Conservation (phyloP, 2,113 vertebrate genomes). For the Dicerorhinus sumatrensis region DNA sequence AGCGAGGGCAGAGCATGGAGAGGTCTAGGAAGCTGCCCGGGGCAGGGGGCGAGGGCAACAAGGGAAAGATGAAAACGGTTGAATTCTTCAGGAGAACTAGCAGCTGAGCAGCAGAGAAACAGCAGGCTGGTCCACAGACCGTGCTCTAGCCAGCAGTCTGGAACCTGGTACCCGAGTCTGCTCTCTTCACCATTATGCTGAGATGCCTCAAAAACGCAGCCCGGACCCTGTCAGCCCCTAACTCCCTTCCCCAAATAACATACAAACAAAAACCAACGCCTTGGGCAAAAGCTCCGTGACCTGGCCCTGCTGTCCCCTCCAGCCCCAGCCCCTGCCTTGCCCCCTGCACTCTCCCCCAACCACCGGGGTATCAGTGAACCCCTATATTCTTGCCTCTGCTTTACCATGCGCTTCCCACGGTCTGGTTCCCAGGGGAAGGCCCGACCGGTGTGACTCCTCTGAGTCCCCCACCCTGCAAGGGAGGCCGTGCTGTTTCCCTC, state of each 20-base stretch:
- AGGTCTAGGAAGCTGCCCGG: no score
- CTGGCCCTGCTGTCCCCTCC: fast-evolving
- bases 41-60: no score
- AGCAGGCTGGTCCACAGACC: no score
- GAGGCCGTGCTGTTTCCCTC: not conserved
- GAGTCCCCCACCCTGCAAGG: not conserved
- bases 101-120: no score
- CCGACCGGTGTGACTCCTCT: fast-evolving
- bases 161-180: fast-evolving
- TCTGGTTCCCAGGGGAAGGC: not conserved
- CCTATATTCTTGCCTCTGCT: not conserved
- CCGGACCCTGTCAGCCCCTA: not conserved
- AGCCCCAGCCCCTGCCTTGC: fast-evolving
- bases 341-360: not conserved
- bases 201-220: not conserved
- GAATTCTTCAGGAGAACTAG: no score
- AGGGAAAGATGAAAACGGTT: no score
- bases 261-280: not conserved
- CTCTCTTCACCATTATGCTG: fast-evolving
- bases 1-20: no score
- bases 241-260: not conserved
- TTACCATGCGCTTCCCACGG: no score
- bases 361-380: not conserved
- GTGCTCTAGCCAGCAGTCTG: no score
- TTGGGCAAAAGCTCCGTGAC: no score